phyloP scores from a whole-genome alignment of 2,113 vertebrate species.

The Lagenorhynchus albirostris region DNA sequence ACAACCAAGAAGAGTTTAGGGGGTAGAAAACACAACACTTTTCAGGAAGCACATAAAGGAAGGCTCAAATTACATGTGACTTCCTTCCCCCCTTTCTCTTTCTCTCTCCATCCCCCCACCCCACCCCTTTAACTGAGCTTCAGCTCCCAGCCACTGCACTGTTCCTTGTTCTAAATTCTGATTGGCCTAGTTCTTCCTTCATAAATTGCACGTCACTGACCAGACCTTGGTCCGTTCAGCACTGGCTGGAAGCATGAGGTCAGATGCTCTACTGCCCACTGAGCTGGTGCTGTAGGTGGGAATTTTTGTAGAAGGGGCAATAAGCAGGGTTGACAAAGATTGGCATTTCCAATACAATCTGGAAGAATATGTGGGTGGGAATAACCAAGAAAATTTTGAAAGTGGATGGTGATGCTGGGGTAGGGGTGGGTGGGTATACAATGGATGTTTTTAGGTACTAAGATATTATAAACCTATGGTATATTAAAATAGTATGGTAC shows the following conservation, averaged over 20 bases:
- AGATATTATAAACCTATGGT: background rate
- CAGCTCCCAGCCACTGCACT: background rate
- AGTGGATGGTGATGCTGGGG: background rate
- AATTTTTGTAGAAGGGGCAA: background rate
- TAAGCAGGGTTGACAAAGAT: background rate
- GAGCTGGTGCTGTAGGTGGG: background rate
- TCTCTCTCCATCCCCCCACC: accelerated
- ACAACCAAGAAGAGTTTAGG: background rate
- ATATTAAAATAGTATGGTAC: background rate
- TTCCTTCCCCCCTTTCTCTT: background rate
- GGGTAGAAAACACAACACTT: background rate
- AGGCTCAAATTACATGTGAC: background rate
- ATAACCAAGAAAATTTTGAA: background rate
- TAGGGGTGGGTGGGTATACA: background rate
- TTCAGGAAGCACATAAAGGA: background rate
- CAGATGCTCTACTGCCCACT: background rate
- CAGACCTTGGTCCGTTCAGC: background rate
- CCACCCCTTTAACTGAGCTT: background rate
- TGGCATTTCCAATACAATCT: background rate
- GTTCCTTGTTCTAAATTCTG: background rate
- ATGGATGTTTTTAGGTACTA: background rate
- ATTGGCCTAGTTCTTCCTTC: background rate
- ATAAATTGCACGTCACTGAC: background rate
- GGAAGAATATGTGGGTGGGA: background rate
- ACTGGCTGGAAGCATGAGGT: background rate